phyloP scores from a whole-genome alignment of 2,888 invertebrate species.

The Agrotis exclamationis region DNA sequence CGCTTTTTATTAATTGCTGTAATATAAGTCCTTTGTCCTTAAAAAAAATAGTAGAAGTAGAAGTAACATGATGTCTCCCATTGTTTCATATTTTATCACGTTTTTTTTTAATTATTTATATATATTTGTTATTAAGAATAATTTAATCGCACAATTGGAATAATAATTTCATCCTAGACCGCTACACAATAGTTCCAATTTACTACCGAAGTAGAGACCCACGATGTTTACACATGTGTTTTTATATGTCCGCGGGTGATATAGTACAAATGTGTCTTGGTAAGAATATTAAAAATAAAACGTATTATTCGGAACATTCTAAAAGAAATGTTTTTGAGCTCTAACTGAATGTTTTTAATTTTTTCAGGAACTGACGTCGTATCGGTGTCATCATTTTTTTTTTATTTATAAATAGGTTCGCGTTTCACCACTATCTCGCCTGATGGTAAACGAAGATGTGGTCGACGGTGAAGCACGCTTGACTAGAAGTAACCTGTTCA shows the following conservation, averaged over 20 bases:
- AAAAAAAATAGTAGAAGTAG: too few relatives aligned
- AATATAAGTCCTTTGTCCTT: too few relatives aligned
- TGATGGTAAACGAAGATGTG: too few relatives aligned
- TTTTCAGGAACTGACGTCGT: not conserved
- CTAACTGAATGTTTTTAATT: not conserved
- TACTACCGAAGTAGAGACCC: constrained; percentile 46
- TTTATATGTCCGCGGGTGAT: constrained; percentile 54
- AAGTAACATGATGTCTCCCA: too few relatives aligned
- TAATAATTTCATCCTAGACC: constrained; percentile 60
- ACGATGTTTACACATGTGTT: constrained; percentile 72
- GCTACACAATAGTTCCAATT: constrained; percentile 68
- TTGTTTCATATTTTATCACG: constrained; percentile 4
- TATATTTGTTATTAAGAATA: not conserved
- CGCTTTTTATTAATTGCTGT: too few relatives aligned
- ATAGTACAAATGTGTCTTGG: constrained; percentile 63
- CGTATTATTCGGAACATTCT: constrained; percentile 21
- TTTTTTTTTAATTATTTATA: constrained; percentile 2
- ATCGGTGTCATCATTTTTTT: too few relatives aligned
- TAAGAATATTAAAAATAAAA: constrained; percentile 10
- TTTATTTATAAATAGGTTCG: too few relatives aligned
- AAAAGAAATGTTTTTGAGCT: not conserved
- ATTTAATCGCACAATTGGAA: constrained; percentile 8
- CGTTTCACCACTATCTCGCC: too few relatives aligned
- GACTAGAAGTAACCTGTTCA: too few relatives aligned
- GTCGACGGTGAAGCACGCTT: too few relatives aligned